Evolutionary conservation across 2,797 vertebrate genomes (phyloP), one percentile per base, ranked within the genome.

Genomic region (Sternarchorhynchus goeldii): DNA sequence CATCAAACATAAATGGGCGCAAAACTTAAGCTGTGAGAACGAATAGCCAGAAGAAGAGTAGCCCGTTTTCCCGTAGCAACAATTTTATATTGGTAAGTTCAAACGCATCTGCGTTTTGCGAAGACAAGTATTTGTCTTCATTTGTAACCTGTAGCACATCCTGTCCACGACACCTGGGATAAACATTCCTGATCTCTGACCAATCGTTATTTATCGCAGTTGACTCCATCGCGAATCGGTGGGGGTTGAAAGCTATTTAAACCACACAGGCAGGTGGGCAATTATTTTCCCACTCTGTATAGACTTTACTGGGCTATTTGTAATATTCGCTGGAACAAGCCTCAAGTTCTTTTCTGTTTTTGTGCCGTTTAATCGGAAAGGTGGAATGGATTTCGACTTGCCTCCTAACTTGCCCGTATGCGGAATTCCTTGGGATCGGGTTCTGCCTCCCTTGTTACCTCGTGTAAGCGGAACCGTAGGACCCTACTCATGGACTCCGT

Each of bases 301-400:
- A 57, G 53, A 16, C 21, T n/a, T 57, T 29, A 32, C 16, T 69
- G 16, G 62, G n/a, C 58, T 41, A 10, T 45, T 50, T 36, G 55
- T 4, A 5, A 17, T 21, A 57, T 3, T 6, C 6, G n/a, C 5
- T 1, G 39, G 16, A 20, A 31, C 57, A 41, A 25, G 14, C 36
- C 8, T 18, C 32, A 12, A 1, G 1, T 7, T n/a, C 25, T 58
- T 18, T 7, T 60, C 0, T 2, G 29, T n/a, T 2, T 25, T 55
- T 1, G 17, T 31, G 1, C 6, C 29, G 16, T 6, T 45, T 63
- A 5, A 56, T 56, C 6, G 2, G 6, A 86, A 83, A 34, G 67
- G 83, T 57, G 68, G 78, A 79, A 94, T 94, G 93, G 92, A 93
- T 83, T 93, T 94, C 83, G 87, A 92, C 57, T 80, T 92, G 75